Evolutionary conservation across 1,140 invertebrate species (phyloP), one percentile per base, ranked within the genome.

Genomic region (Carposina sasakii): DNA sequence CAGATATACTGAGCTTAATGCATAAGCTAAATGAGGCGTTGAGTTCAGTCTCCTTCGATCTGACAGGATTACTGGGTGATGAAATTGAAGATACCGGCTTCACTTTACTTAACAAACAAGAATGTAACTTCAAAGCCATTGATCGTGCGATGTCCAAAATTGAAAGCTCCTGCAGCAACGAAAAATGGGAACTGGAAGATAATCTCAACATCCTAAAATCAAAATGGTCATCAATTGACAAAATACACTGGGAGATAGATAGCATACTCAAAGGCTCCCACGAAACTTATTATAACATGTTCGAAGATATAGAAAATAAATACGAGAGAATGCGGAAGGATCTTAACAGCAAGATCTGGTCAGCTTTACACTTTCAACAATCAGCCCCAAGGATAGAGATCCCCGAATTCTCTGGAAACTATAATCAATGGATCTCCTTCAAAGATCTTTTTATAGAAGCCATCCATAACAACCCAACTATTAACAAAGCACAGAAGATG

Each of bases 351-450:
- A 40, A 53, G 19, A 52, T 46, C 12, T 52, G 46, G 46, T 51
- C 51, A 0, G 44, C 39, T 15, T 16, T 34, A 20, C 48, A 58
- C 26, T 51, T 51, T 45, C 22, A 58, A 28, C 39, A 40, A 26
- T 37, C 48, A 9, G 16, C 56, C 19, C 50, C 48, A 13, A 58
- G 39, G 23, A 48, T 58, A 6, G 42, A 64, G 2, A 42, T 72
- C 1, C 63, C 64, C 2, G 62, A 64, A 33, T 74, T 74, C 48
- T 52, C 48, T 1, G 70, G 66, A 6, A 47, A 50, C 22, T 69
- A 64, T 41, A 54, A 43, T 17, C 48, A 65, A 24, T 77, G 71
- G 69, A 47, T 64, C 13, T 46, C 58, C 3, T 74, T 76, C 37
- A 50, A 57, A 20, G 57, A 75, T 39, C 46, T 63, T 1, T 77